phyloP scores from a whole-genome alignment of 2,888 invertebrate genomes.

The Lithosia quadra region DNA sequence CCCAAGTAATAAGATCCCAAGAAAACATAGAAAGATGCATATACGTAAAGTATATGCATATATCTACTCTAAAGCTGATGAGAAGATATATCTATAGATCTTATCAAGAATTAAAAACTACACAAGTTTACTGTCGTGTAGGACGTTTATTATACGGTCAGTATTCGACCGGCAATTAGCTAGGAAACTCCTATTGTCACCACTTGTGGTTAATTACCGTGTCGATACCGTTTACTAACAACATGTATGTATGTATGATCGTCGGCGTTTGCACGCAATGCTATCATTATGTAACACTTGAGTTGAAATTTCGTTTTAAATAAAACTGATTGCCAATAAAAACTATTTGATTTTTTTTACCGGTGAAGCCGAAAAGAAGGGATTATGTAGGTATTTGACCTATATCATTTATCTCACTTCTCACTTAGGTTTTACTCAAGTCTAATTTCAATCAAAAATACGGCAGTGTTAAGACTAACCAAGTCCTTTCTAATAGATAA shows the following conservation, averaged over 20 bases:
- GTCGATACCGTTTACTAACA: constrained; percentile 16
- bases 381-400: neutral
- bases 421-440: too few species aligned
- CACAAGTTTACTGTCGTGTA: constrained; percentile 20
- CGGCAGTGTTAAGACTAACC: too few species aligned
- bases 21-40: too few species aligned
- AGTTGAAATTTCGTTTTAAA: neutral
- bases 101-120: constrained; percentile 12
- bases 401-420: too few species aligned
- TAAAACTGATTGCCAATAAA: neutral
- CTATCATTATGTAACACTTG: constrained; percentile 12
- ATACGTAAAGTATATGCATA: too few species aligned
- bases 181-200: constrained; percentile 59
- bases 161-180: constrained; percentile 41
- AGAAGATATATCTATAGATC: neutral
- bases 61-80: neutral
- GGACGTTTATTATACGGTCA: constrained; percentile 51
- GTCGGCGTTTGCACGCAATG: constrained; percentile 5
- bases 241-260: constrained; percentile 6
- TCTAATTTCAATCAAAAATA: too few species aligned
- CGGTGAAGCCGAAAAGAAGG: neutral
- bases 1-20: too few species aligned
- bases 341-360: neutral
- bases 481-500: too few species aligned
- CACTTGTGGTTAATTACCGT: constrained; percentile 57